These are phyloP conservation scores for Hydrozoanthus gracilis DNA, from an alignment of 92 coral and sea anemone species.

Conservation along the genomic window DNA sequence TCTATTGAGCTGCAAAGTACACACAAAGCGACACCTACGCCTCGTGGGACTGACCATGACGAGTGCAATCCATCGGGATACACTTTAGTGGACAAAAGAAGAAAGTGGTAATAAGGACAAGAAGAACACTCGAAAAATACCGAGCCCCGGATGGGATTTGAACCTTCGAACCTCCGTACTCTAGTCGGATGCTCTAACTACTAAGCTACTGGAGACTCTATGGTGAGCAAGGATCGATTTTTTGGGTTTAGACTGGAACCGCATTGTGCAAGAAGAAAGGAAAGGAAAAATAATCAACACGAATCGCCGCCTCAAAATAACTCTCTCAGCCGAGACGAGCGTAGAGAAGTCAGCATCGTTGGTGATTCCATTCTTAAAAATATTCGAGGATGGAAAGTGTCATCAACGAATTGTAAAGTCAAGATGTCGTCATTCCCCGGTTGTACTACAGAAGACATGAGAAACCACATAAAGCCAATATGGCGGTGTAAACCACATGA, in stretches of 20 bases:
- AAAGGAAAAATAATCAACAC: neutral
- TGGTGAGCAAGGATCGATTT: too few relatives aligned
- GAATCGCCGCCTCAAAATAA: neutral
- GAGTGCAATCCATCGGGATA: neutral
- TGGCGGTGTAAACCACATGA: neutral
- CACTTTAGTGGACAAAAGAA: neutral
- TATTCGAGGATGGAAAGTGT: neutral
- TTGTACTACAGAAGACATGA: neutral
- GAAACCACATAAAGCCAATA: neutral
- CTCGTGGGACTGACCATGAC: too few relatives aligned
- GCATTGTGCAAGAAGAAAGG: neutral
- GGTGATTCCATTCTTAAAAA: neutral
- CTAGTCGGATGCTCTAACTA: too few relatives aligned
- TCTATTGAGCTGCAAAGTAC: neutral
- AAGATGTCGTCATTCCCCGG: neutral
- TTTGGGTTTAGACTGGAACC: too few relatives aligned
- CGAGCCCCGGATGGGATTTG: too few relatives aligned
- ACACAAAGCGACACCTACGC: neutral
- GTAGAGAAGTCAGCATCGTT: neutral
- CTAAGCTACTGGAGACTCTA: too few relatives aligned
- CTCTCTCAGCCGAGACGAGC: neutral
- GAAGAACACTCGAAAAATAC: too few relatives aligned
- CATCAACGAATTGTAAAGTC: neutral
- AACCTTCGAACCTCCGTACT: too few relatives aligned
- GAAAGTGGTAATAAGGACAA: too few relatives aligned